Conservation (phyloP, 2,113 vertebrate species). For the Passer montanus region DNA sequence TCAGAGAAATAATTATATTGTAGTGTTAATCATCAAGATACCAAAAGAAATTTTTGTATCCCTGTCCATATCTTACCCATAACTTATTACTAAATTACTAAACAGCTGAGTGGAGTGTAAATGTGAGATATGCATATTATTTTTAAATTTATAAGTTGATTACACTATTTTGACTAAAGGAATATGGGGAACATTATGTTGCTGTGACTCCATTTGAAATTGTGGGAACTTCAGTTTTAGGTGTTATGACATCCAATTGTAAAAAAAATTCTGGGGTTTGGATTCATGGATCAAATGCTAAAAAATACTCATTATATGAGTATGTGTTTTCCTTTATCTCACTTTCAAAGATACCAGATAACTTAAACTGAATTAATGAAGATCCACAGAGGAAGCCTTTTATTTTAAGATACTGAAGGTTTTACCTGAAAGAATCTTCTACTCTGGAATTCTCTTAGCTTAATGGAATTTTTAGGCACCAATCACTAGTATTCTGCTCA, state of each 20-base stretch:
- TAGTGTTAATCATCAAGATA: neutral
- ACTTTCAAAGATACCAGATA: neutral
- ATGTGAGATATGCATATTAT: neutral
- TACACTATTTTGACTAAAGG: neutral
- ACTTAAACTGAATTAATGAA: neutral
- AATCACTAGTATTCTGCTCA: neutral
- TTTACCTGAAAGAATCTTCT: neutral
- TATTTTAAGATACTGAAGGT: neutral
- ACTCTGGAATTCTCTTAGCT: neutral
- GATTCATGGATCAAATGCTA: neutral
- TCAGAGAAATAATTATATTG: neutral
- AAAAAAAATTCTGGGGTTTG: neutral
- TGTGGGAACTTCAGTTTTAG: neutral
- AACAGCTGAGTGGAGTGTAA: slow-evolving; percentile 29
- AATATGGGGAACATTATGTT: neutral
- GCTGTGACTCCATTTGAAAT: slow-evolving; percentile 5
- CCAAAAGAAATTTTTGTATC: neutral
- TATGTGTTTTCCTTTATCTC: neutral
- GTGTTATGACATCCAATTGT: neutral
- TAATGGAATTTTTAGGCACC: neutral
- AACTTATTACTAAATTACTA: neutral
- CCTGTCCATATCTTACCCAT: neutral
- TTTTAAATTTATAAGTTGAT: neutral
- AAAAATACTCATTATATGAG: neutral
- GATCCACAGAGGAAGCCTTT: neutral